Conservation (phyloP, 2,888 invertebrate genomes). For the Amphipoea lucens region DNA sequence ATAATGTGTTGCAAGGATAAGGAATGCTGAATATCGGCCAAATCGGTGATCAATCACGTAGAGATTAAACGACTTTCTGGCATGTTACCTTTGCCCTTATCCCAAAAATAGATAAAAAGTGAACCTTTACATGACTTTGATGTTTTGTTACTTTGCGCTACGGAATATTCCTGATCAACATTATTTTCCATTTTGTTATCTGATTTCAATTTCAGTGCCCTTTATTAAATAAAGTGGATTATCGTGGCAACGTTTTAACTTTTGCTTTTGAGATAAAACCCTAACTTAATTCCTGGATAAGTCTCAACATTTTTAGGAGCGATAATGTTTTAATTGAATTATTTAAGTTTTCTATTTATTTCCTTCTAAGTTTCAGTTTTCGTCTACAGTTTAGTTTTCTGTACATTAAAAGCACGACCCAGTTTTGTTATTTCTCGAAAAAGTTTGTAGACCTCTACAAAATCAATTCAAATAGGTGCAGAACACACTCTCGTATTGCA, state of each 20-base stretch:
- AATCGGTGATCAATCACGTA: constrained; percentile 57
- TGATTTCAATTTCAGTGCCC: constrained; percentile 12
- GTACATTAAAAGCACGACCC: neutral
- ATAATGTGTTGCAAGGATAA: constrained; percentile 60
- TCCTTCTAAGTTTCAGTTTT: neutral
- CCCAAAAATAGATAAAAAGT: constrained; percentile 41
- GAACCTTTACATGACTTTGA: constrained; percentile 35
- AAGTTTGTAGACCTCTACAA: neutral
- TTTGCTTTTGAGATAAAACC: constrained; percentile 22
- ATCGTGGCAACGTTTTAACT: constrained; percentile 14
- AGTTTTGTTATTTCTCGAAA: neutral
- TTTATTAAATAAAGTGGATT: constrained; percentile 18
- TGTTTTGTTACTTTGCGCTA: constrained; percentile 9
- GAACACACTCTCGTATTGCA: neutral
- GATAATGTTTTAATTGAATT: neutral
- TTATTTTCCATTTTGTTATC: constrained; percentile 21
- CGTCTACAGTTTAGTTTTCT: neutral
- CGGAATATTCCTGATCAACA: constrained; percentile 1
- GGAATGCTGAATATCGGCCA: constrained; percentile 46
- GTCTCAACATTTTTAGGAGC: neutral
- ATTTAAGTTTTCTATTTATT: constrained; percentile 5
- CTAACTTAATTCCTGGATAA: neutral
- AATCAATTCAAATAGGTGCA: neutral
- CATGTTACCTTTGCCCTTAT: constrained; percentile 54
- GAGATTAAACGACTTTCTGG: constrained; percentile 58